Conservation (phyloP, 2,797 vertebrate genomes). For the Myoxocephalus aenaeus region DNA sequence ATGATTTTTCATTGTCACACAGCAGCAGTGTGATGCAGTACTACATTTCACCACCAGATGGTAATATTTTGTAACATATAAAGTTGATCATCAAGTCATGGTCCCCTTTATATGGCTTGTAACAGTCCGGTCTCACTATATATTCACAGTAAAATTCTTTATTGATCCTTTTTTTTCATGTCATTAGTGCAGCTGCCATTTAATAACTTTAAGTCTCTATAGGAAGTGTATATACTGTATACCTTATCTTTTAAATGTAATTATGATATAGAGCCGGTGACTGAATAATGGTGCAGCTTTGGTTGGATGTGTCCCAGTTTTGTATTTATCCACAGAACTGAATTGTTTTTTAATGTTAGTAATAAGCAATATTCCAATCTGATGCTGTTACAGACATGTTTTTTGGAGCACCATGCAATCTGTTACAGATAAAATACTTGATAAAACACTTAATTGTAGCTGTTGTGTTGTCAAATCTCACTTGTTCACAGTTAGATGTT, state of each 20-base stretch:
- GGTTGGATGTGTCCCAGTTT: not conserved
- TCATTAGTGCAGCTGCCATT: constrained; percentile 1
- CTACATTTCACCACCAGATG: constrained; percentile 65
- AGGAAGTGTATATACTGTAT: not conserved
- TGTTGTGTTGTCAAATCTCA: constrained; percentile 7
- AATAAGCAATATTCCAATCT: not conserved
- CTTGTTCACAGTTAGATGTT: not conserved
- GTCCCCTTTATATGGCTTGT: not conserved
- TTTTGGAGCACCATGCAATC: not conserved
- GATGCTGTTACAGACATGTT: not conserved
- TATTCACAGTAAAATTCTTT: not conserved
- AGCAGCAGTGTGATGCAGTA: constrained; percentile 33
- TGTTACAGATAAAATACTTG: not conserved
- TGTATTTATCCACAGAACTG: not conserved
- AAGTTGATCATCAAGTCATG: not conserved
- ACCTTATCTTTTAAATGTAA: constrained; percentile 10
- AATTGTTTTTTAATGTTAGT: not conserved
- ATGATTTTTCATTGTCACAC: not conserved
- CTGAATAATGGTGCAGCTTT: constrained; percentile 8
- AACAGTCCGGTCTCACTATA: not conserved
- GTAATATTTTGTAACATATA: constrained; percentile 47
- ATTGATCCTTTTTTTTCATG: constrained; percentile 25
- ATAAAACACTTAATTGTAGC: constrained; percentile 1
- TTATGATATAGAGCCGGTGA: constrained; percentile 7
- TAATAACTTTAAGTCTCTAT: not conserved